Conservation (phyloP, 2,888 invertebrate species). For the Chironomus tentans region DNA sequence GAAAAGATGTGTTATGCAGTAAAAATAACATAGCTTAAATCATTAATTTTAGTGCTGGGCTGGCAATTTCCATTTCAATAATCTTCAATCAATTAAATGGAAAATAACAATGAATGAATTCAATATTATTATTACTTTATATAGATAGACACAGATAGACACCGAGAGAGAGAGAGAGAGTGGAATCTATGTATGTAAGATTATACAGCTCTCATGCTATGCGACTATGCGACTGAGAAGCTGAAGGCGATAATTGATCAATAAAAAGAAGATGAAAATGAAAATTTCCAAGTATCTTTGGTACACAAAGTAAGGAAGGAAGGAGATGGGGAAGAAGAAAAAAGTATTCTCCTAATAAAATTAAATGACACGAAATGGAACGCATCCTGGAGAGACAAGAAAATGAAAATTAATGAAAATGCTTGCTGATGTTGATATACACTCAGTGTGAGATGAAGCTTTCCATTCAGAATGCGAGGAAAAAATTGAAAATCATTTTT, state of each 20-base stretch:
- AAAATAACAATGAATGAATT: background rate
- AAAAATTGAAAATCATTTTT: too few species aligned
- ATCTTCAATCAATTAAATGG: conserved; percentile 24
- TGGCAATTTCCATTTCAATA: conserved; percentile 17
- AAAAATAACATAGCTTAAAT: background rate
- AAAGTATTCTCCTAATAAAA: background rate
- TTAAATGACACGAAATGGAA: conserved; percentile 3
- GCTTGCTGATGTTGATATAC: background rate
- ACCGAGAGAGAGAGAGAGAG: background rate
- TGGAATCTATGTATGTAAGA: background rate
- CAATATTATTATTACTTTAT: background rate
- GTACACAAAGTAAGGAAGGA: background rate
- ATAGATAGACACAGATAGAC: background rate
- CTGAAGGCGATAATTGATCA: conserved; percentile 22
- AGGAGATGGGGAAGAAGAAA: background rate
- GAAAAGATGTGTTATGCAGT: background rate
- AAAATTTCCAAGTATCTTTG: background rate
- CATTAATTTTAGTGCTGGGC: conserved; percentile 19
- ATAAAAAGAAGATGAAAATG: conserved; percentile 14
- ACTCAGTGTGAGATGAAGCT: background rate
- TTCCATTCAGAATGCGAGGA: background rate
- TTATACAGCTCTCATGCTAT: background rate
- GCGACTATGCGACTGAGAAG: background rate
- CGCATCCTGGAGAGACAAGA: background rate
- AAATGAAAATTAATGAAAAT: conserved; percentile 10